phyloP scores from a whole-genome alignment of 2,888 invertebrate genomes.

The Caenorhabditis auriculariae region DNA sequence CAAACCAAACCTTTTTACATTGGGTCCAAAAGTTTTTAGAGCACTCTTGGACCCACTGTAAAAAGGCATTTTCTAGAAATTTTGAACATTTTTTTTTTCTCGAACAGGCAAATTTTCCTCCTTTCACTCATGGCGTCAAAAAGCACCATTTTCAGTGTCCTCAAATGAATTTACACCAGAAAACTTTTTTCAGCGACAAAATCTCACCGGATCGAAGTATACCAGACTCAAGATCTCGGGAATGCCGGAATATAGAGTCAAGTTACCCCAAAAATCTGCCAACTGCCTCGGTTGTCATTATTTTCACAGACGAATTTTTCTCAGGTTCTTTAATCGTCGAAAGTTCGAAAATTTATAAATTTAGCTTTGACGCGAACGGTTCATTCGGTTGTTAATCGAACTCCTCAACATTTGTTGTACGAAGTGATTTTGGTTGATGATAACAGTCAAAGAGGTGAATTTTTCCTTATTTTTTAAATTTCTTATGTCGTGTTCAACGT shows the following conservation, averaged over 20 bases:
- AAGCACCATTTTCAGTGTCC: too few species aligned
- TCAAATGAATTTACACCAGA: too few species aligned
- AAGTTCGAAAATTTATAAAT: conserved; percentile 1
- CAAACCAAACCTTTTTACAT: too few species aligned
- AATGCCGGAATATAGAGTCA: conserved; percentile 67
- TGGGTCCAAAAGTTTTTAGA: too few species aligned
- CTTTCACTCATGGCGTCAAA: too few species aligned
- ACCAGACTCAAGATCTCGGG: conserved; percentile 64
- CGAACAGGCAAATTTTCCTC: too few species aligned
- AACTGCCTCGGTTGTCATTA: conserved; percentile 73
- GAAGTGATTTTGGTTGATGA: conserved; percentile 94
- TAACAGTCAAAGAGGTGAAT: conserved; percentile 79
- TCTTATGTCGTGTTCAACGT: too few species aligned
- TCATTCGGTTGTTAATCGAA: conserved; percentile 83
- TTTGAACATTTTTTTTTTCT: too few species aligned
- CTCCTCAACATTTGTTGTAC: conserved; percentile 75
- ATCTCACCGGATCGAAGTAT: conserved; percentile 66
- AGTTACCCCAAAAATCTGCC: conserved; percentile 73
- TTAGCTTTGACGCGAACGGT: conserved; percentile 64
- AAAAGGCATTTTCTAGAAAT: too few species aligned
- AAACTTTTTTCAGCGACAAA: conserved; percentile 66
- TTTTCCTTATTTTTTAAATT: too few species aligned
- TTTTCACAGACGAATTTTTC: conserved; percentile 69
- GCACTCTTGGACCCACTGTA: too few species aligned
- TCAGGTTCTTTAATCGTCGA: conserved; percentile 4